Conservation (phyloP, 1,140 invertebrate species). For the Drosophila obscura region DNA sequence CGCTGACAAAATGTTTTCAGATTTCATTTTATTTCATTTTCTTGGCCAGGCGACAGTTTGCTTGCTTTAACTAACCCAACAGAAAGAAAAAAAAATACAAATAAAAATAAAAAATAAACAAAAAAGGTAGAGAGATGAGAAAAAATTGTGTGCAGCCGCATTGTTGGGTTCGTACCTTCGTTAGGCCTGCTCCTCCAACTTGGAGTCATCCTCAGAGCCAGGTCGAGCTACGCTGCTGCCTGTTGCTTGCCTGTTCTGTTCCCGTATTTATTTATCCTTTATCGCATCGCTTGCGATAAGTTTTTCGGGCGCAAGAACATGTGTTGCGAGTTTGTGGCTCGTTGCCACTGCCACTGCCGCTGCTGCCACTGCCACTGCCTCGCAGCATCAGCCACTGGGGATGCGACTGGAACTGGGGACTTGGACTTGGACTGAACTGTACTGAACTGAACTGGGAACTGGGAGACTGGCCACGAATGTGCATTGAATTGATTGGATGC, state of each 20-base stretch:
- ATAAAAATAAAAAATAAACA: no score
- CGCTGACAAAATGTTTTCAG: constrained; percentile 70
- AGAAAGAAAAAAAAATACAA: no score
- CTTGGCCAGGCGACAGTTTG: constrained; percentile 60
- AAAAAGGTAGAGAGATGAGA: background rate
- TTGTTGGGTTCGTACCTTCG: constrained; percentile 57
- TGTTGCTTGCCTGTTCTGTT: constrained; percentile 38
- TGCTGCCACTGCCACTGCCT: constrained; percentile 9
- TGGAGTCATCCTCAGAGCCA: constrained; percentile 4
- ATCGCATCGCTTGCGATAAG: constrained; percentile 81
- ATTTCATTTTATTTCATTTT: constrained; percentile 69
- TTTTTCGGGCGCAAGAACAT: constrained; percentile 84
- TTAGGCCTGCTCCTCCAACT: constrained; percentile 42
- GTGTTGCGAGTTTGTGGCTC: constrained; percentile 67
- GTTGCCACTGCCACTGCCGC: constrained; percentile 50
- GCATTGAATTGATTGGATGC: constrained; percentile 79
- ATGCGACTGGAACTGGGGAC: no score
- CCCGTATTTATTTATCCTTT: constrained; percentile 81
- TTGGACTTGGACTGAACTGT: no score
- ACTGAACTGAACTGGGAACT: no score
- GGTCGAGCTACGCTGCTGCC: constrained; percentile 11
- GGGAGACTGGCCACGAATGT: constrained; percentile 15
- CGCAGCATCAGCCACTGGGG: background rate
- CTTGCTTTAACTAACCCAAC: constrained; percentile 29
- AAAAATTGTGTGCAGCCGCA: constrained; percentile 52